A percentile compares a stretch with the other conserved stretches of the same genome.
phyloP scores from a whole-genome alignment of 1,140 invertebrate genomes.

The Brachionus koreanus region DNA sequence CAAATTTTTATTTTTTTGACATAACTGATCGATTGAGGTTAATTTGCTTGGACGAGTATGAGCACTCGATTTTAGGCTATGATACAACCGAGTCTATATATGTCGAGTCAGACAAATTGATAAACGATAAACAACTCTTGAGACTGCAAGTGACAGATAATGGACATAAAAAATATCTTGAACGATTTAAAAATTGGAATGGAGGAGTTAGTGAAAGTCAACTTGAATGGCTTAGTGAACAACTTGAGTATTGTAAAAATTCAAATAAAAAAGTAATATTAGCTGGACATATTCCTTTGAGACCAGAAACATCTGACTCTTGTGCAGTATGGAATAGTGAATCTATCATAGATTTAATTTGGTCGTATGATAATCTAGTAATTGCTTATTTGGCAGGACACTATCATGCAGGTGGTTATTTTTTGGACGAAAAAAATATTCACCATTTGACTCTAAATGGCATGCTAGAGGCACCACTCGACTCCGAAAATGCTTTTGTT shows the following conservation, averaged over 20 bases:
- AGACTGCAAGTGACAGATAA: conserved; percentile 49
- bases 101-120: conserved; percentile 46
- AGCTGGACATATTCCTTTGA: conserved; percentile 53
- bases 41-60: conserved; percentile 56
- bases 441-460: conserved; percentile 52
- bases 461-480: conserved; percentile 51
- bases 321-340: conserved; percentile 52
- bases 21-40: conserved; percentile 49
- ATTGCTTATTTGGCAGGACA: conserved; percentile 54
- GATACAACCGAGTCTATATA: conserved; percentile 13
- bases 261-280: conserved; percentile 45
- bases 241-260: conserved; percentile 50
- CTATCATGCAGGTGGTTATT: conserved; percentile 52
- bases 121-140: conserved; percentile 48
- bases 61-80: conserved; percentile 52
- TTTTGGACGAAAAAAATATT: conserved; percentile 51
- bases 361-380: conserved; percentile 49
- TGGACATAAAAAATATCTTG: conserved; percentile 49
- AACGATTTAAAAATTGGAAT: conserved; percentile 54
- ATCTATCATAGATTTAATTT: conserved; percentile 50
- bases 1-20: conserved; percentile 51
- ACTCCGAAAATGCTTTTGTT: conserved; percentile 49
- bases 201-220: conserved; percentile 54
- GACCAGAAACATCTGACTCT: conserved; percentile 46
- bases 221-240: conserved; percentile 52